These are phyloP conservation scores for Zoanthus gigantus DNA, from an alignment of 92 coral and sea anemone species.

Conservation along the genomic window DNA sequence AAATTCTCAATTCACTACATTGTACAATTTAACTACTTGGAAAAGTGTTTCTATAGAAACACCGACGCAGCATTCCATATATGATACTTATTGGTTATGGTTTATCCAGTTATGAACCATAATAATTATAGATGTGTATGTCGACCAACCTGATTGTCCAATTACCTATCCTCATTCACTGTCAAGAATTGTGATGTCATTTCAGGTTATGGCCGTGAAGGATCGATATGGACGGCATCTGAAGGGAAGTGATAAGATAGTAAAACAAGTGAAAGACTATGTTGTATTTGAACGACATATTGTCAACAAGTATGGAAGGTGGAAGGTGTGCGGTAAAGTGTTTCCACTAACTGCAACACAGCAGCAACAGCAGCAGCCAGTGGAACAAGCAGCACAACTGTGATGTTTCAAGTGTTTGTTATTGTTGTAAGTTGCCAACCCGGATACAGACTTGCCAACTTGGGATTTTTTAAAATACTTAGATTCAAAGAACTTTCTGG, in stretches of 20 bases:
- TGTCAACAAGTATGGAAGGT: slow-evolving; percentile 73
- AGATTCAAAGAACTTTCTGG: no score
- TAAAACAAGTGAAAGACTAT: slow-evolving; percentile 82
- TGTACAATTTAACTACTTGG: no score
- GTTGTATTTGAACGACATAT: slow-evolving; percentile 94
- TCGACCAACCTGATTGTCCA: no score
- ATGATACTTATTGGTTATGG: no score
- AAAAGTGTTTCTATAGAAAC: no score
- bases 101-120: no score
- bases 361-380: slow-evolving; percentile 15
- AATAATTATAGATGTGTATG: no score
- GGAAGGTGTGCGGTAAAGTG: slow-evolving; percentile 97
- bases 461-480: no score
- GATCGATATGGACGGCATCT: slow-evolving; percentile 88
- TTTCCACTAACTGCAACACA: slow-evolving; percentile 55
- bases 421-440: background rate
- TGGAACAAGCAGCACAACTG: slow-evolving; percentile 13
- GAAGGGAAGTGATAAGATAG: slow-evolving; percentile 86
- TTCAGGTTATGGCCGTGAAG: slow-evolving; percentile 90
- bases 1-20: no score
- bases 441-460: no score
- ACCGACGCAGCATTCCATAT: no score
- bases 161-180: no score
- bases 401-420: background rate
- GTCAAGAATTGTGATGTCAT: background rate